Evolutionary conservation across 2,888 invertebrate genomes (phyloP), one percentile per base, ranked within the genome.

Genomic region (Cartodere bifasciata): DNA sequence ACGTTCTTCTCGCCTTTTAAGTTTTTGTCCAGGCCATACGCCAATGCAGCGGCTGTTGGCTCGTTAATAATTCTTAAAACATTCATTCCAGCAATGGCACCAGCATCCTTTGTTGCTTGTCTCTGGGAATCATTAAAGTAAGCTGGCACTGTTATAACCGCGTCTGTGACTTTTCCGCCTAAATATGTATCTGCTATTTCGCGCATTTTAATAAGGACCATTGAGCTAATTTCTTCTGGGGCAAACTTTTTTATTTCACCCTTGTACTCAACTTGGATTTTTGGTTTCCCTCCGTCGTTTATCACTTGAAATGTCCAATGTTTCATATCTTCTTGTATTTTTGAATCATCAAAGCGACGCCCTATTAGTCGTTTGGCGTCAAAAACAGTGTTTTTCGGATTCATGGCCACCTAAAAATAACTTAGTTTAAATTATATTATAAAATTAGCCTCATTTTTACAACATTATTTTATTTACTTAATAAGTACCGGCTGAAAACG

Each of bases 21-120:
- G 46, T 78, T 72, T 56, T 80, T 81, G 50, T 81, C 80, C 26
- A 81, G 60, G 4, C 90, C 88, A 48, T 90, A 87, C 34, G 87
- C 85, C 35, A 87, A 63, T 23, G 86, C 86, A 12, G 86, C 87
- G 1, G 85, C 84, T 2, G 88, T 90, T 5, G 90, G 90, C 55
- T 91, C 88, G 54, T 88, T 87, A 44, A 88, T 85, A 38, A 91
- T 90, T 46, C 90, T 70, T 22, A 90, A 64, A 2, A 92, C 87
- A 57, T 88, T 88, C 14, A 92, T 56, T 1, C 83, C 88, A 13
- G 90, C 79, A 49, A 83, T 83, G 3, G 67, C 67, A 2, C 90
- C 90, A 7, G 90, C 87, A 59, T 91, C 91, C 60, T 90, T 90
- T 5, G 88, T 88, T 7, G 83, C 83, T 55, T 83, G 83, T 7